phyloP scores from a whole-genome alignment of 1,140 invertebrate species.

The Drosophila azteca region DNA sequence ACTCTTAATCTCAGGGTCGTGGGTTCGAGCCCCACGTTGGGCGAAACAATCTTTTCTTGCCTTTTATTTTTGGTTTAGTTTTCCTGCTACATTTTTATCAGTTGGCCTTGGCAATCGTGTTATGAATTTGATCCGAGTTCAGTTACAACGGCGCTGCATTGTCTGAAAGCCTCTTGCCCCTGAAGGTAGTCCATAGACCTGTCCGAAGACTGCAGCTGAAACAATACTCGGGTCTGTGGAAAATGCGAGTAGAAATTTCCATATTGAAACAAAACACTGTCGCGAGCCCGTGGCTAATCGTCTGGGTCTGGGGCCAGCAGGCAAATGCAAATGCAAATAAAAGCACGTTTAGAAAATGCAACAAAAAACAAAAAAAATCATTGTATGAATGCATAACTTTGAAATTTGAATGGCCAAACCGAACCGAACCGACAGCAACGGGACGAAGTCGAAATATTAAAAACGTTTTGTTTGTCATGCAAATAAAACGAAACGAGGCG shows the following conservation, averaged over 20 bases:
- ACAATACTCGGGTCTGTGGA: conserved; percentile 21
- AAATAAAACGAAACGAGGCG: conserved; percentile 63
- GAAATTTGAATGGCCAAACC: conserved; percentile 8
- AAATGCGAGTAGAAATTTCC: conserved; percentile 7
- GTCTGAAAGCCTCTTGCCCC: conserved; percentile 8
- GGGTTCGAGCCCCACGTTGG: conserved; percentile 96
- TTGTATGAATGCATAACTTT: conserved; percentile 47
- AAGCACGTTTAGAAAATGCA: conserved; percentile 63
- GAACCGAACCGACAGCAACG: conserved; percentile 9
- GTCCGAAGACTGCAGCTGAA: not conserved
- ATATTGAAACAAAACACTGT: conserved; percentile 6
- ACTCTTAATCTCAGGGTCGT: conserved; percentile 97
- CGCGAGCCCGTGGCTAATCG: conserved; percentile 19
- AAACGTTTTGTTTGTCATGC: conserved; percentile 58
- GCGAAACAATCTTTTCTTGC: conserved; percentile 84
- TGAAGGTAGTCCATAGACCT: conserved; percentile 13
- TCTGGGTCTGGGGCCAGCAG: conserved; percentile 4
- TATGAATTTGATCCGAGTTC: conserved; percentile 2
- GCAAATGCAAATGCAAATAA: conserved; percentile 47
- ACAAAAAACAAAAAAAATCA: conserved; percentile 15
- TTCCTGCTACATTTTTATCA: not conserved
- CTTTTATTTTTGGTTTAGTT: not conserved
- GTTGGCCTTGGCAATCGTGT: conserved; percentile 12
- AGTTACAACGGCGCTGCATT: conserved; percentile 36
- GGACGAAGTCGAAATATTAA: conserved; percentile 31